Evolutionary conservation across 37 sponge, comb jelly and placozoan genomes (phyloP).

Genomic region (Spongia lamella): DNA sequence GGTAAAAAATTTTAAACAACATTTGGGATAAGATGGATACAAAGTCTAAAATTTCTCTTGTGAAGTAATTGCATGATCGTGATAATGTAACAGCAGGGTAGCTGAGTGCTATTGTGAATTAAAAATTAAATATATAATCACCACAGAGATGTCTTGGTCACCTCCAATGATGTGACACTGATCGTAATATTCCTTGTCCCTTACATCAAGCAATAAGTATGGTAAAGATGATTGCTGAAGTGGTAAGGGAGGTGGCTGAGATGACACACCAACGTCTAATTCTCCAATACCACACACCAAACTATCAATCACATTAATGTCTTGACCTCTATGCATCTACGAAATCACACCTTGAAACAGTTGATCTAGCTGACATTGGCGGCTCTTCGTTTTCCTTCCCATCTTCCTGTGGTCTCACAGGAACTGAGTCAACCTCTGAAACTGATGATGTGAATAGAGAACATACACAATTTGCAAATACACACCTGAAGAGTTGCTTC

Average conservation of each 20-base stretch:
- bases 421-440: no score
- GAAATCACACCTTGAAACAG: conserved; percentile 60
- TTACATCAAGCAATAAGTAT: conserved; percentile 92
- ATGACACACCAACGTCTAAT: conserved; percentile 33
- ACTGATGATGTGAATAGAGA: no score
- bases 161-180: conserved; percentile 90
- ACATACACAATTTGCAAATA: no score
- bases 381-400: conserved; percentile 39
- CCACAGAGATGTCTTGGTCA: conserved; percentile 11
- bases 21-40: conserved; percentile 64
- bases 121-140: background rate
- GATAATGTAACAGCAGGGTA: conserved; percentile 89
- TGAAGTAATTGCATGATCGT: conserved; percentile 92
- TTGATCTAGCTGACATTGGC: conserved; percentile 69
- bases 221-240: conserved; percentile 33
- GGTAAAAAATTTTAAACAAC: background rate
- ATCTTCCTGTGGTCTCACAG: background rate
- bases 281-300: conserved; percentile 74
- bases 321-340: background rate
- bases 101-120: conserved; percentile 56
- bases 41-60: conserved; percentile 89
- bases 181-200: conserved; percentile 81
- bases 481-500: no score
- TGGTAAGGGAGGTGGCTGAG: no score
- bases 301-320: conserved; percentile 1